A percentile compares a stretch with the other conserved stretches of the same genome.
Evolutionary conservation across 2,797 vertebrate genomes (phyloP).

Genomic region (Cuculus canorus): DNA sequence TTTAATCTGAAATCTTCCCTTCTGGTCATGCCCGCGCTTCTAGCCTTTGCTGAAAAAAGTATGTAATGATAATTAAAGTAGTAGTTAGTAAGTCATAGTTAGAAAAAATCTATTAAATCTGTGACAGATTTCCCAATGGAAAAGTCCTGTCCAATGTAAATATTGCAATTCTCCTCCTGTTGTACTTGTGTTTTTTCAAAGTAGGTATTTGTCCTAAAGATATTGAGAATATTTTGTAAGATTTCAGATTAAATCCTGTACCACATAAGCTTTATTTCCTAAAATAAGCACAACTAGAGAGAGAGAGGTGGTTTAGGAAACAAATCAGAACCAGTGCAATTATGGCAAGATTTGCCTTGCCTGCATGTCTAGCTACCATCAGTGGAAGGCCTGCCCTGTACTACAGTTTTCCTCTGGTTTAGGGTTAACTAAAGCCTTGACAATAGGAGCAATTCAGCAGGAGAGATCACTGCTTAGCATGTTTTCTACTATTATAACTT

Average conservation of each 20-base stretch:
- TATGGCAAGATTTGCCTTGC: constrained; percentile 12
- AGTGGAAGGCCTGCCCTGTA: neutral
- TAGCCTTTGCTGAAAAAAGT: too few species aligned
- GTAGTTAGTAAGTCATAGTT: too few species aligned
- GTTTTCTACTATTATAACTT: neutral
- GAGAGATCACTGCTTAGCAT: neutral
- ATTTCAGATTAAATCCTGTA: constrained; percentile 32
- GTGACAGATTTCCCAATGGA: too few species aligned
- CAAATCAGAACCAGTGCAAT: neutral
- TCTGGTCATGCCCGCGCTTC: neutral
- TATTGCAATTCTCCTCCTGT: too few species aligned
- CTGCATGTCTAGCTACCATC: neutral
- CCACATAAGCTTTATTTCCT: neutral
- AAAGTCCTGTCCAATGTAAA: too few species aligned
- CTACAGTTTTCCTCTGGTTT: neutral
- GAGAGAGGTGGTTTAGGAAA: neutral
- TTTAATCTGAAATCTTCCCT: constrained; percentile 23
- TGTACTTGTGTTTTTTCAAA: too few species aligned
- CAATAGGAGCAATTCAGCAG: neutral
- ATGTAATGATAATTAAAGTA: too few species aligned
- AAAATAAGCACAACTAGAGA: constrained; percentile 14
- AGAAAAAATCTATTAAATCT: too few species aligned
- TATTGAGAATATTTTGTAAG: too few species aligned
- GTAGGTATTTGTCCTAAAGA: too few species aligned
- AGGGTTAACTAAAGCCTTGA: neutral